Conservation (phyloP, 1,140 invertebrate species). For the Heterodera schachtii region DNA sequence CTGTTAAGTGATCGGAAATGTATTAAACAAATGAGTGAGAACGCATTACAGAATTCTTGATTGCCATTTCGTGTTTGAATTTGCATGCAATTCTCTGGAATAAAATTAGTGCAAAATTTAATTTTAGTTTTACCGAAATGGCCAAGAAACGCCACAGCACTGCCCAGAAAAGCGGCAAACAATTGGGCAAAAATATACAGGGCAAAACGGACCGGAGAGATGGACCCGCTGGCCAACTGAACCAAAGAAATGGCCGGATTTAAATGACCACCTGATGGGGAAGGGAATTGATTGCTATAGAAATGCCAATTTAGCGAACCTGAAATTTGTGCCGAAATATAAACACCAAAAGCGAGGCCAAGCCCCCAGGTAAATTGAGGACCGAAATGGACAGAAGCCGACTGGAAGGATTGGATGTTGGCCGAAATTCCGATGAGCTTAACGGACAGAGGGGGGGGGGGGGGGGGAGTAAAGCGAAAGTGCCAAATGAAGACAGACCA, state of each 20-base stretch:
- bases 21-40: neutral
- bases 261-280: conserved; percentile 69
- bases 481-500: conserved; percentile 65
- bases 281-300: conserved; percentile 4
- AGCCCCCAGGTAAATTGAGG: conserved; percentile 52
- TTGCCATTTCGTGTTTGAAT: neutral
- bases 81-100: conserved; percentile 21
- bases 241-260: conserved; percentile 72
- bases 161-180: conserved; percentile 71
- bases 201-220: conserved; percentile 66
- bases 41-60: conserved; percentile 15
- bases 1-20: conserved; percentile 52
- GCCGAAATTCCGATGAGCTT: conserved; percentile 61
- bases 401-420: conserved; percentile 50
- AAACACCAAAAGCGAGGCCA: conserved; percentile 51
- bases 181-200: conserved; percentile 70
- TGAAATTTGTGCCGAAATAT: conserved; percentile 45
- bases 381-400: conserved; percentile 8
- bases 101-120: neutral
- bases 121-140: conserved; percentile 67
- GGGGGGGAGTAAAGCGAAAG: neutral
- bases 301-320: conserved; percentile 36
- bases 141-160: conserved; percentile 68
- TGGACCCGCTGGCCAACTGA: conserved; percentile 67
- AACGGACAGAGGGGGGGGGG: neutral